Base-by-base conservation (phyloP, 1,140 invertebrate species). In the Aphelinus certus region DNA sequence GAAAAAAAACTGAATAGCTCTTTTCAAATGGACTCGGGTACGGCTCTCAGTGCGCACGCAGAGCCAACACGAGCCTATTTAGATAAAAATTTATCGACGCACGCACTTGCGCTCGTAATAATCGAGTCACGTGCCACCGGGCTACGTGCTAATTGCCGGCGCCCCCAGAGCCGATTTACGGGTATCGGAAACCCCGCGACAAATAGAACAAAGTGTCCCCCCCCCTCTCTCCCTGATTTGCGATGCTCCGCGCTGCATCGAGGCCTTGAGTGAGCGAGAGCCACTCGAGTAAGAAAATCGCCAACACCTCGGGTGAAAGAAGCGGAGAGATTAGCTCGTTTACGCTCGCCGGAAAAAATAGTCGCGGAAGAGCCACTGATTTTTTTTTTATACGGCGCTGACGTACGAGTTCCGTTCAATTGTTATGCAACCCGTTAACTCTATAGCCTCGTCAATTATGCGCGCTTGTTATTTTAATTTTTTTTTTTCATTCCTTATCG, bases 231-330 rank as follows among this genome's bases (percentile, higher is more conserved):
- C 42, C 71, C 62, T 65, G 65, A 72, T 65, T 64, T 64, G 58
- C 55, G 49, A 57, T 64, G 71, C 26, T 58, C 49, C 43, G 7
- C 10, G 58, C n/a, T 55, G 62, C 62, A 53, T 47, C 49, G 47
- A 62, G 60, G 49, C 49, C 49, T 71, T 42, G 48, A 47, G 2
- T 10, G 2, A 42, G 6, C 47, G 56, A 57, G 3, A 45, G 46
- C 46, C 57, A 62, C 55, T 55, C 42, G 62, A n/a, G 48, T 57
- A 57, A 46, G 68, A 71, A 58, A 67, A 58, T 48, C 56, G 43
- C 42, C 57, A 49, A 63, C 61, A 71, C 71, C 71, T 72, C 10
- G 60, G 51, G 56, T 53, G 64, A 61, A 72, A 62, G 71, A 72
- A 72, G 45, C 62, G 43, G 43, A 53, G 10, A 10, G 46, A 63